These are phyloP conservation scores for Microctenopoma steveboyesi DNA, from an alignment of 2,797 vertebrate genomes.

Conservation along the genomic window DNA sequence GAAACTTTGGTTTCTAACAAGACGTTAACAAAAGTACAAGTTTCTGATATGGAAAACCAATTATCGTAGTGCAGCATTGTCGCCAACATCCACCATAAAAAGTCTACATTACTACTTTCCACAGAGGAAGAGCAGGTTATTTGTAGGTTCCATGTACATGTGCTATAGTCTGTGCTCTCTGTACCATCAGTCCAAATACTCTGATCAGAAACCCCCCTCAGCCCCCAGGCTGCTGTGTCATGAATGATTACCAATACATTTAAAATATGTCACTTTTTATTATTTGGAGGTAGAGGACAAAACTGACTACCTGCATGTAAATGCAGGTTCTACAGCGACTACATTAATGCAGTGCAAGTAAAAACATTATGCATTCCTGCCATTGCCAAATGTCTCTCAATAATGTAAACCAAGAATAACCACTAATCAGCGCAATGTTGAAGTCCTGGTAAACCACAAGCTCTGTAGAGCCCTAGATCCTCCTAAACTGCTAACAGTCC, in stretches of 20 bases:
- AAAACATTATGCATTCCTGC: slow-evolving; percentile 9
- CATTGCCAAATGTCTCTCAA: slow-evolving; percentile 5
- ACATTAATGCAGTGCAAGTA: slow-evolving; percentile 9
- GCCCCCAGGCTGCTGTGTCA: slow-evolving; percentile 1
- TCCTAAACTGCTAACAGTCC: not conserved
- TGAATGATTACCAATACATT: slow-evolving; percentile 38
- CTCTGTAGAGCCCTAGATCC: slow-evolving; percentile 16
- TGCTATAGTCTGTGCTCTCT: not conserved
- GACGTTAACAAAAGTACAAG: slow-evolving; percentile 11
- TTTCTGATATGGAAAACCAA: not conserved
- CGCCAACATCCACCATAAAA: not conserved
- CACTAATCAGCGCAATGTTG: slow-evolving; percentile 7
- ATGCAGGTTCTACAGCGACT: slow-evolving; percentile 29
- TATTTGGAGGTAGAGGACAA: slow-evolving; percentile 30
- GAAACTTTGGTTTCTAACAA: not conserved
- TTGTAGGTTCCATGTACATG: slow-evolving; percentile 6
- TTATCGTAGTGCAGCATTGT: slow-evolving; percentile 33
- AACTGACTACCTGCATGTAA: slow-evolving; percentile 12
- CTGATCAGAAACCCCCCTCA: not conserved
- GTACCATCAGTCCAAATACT: slow-evolving; percentile 5
- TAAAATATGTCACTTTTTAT: slow-evolving; percentile 12
- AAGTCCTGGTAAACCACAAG: not conserved
- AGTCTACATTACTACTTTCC: not conserved
- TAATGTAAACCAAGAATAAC: slow-evolving; percentile 3
- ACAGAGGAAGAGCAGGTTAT: slow-evolving; percentile 1